Conservation (phyloP, 2,888 invertebrate species). For the Achlya flavicornis region DNA sequence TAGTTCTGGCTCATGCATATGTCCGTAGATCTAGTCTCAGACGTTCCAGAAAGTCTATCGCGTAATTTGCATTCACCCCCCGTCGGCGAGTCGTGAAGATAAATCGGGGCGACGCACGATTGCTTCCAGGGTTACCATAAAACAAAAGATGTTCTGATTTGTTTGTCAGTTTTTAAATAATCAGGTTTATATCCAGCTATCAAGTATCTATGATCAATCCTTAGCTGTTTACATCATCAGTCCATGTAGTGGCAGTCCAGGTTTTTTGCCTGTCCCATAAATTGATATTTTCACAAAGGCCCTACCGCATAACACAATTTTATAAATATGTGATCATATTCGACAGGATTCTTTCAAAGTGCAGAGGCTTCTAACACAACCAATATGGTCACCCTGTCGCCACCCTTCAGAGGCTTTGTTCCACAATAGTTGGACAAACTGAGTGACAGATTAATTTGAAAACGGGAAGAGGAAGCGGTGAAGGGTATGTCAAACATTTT, state of each 20-base stretch:
- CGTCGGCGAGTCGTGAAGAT: slow-evolving; percentile 35
- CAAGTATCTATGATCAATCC: no score
- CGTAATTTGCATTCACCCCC: slow-evolving; percentile 49
- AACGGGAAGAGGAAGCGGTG: slow-evolving; percentile 6
- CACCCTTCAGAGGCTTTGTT: slow-evolving; percentile 8
- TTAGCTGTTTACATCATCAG: no score
- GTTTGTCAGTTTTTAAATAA: neutral
- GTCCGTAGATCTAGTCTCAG: neutral
- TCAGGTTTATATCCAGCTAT: no score
- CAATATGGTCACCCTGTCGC: neutral
- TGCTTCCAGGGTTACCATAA: neutral
- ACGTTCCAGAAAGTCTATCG: slow-evolving; percentile 17
- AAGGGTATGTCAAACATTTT: neutral
- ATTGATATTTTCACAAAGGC: no score
- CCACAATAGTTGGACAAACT: slow-evolving; percentile 6
- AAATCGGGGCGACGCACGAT: slow-evolving; percentile 43
- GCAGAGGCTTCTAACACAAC: neutral
- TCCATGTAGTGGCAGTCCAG: no score
- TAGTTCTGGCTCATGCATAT: neutral
- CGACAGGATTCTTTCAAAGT: neutral
- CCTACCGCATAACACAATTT: no score
- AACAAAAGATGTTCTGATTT: neutral
- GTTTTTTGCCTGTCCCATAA: no score
- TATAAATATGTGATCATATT: neutral
- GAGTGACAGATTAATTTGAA: slow-evolving; percentile 14